Percentiles rank a stretch among this genome's conserved stretches.
phyloP scores from a whole-genome alignment of 2,888 invertebrate genomes.

The Leptodirus hochenwartii region DNA sequence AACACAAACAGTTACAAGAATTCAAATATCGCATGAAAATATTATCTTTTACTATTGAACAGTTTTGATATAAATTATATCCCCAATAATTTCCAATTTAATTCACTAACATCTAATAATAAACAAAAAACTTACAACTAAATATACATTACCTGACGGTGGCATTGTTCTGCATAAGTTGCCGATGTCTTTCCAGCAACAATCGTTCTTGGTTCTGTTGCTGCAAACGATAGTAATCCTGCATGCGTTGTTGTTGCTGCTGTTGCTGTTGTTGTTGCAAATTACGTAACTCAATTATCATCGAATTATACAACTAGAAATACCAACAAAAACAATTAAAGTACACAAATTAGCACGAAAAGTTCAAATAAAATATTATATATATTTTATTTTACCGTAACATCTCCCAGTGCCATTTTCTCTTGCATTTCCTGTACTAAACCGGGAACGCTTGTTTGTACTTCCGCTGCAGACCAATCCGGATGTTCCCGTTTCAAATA shows the following conservation, averaged over 20 bases:
- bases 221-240: conserved; percentile 11
- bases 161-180: too few species aligned
- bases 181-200: too few species aligned
- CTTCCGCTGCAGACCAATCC: conserved; percentile 37
- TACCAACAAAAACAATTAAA: conserved; percentile 6
- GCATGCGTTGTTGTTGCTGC: conserved; percentile 10
- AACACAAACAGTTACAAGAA: too few species aligned
- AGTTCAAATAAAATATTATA: conserved; percentile 3
- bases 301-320: conserved; percentile 18
- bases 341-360: background rate
- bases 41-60: too few species aligned
- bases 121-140: too few species aligned
- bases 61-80: too few species aligned
- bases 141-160: too few species aligned
- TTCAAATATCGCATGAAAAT: too few species aligned
- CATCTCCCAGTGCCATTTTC: conserved; percentile 29
- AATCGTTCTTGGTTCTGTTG: conserved; percentile 10
- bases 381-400: conserved; percentile 14
- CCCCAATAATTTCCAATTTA: too few species aligned
- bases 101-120: too few species aligned
- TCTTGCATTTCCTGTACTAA: conserved; percentile 36
- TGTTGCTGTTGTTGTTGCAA: conserved; percentile 16
- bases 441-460: conserved; percentile 38
- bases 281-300: conserved; percentile 18
- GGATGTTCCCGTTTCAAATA: conserved; percentile 46